A percentile compares a stretch with the other conserved stretches of the same genome.
Conservation (phyloP, 2,113 vertebrate species). For the Cephalopholis sonnerati region DNA sequence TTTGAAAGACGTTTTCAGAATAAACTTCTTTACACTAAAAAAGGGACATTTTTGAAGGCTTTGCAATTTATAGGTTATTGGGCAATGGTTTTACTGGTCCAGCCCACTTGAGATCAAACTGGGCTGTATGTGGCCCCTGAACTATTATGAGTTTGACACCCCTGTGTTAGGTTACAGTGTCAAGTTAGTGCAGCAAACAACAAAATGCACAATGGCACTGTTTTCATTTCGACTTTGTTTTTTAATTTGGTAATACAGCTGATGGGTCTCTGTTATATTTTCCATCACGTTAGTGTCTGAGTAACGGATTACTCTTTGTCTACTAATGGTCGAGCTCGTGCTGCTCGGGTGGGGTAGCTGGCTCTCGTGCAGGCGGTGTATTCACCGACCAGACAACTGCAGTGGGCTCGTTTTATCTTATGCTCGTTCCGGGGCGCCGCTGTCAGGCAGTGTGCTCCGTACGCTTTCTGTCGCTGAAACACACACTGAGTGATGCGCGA, state of each 20-base stretch:
- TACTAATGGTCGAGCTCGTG: neutral
- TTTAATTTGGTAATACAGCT: neutral
- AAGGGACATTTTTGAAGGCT: too few relatives aligned
- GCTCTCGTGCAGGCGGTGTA: conserved; percentile 21
- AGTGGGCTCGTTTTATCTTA: conserved; percentile 63
- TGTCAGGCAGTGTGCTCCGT: conserved; percentile 43
- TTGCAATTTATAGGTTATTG: too few relatives aligned
- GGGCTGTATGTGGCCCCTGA: too few relatives aligned
- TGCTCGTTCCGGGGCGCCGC: conserved; percentile 77
- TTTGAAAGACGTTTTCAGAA: too few relatives aligned
- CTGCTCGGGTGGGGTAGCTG: conserved; percentile 51
- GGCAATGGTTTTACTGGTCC: too few relatives aligned
- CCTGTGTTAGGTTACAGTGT: too few relatives aligned
- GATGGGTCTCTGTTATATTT: neutral
- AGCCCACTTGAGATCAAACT: too few relatives aligned
- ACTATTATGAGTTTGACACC: too few relatives aligned
- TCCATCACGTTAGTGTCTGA: neutral
- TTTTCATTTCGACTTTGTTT: too few relatives aligned
- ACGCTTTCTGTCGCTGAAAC: conserved; percentile 50
- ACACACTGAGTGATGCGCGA: conserved; percentile 65
- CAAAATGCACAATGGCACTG: too few relatives aligned
- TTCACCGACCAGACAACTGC: conserved; percentile 68
- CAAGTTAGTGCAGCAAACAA: too few relatives aligned
- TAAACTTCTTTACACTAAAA: too few relatives aligned
- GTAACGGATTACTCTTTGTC: neutral